Evolutionary conservation across 2,113 vertebrate species (phyloP).

Genomic region (Cairina moschata): DNA sequence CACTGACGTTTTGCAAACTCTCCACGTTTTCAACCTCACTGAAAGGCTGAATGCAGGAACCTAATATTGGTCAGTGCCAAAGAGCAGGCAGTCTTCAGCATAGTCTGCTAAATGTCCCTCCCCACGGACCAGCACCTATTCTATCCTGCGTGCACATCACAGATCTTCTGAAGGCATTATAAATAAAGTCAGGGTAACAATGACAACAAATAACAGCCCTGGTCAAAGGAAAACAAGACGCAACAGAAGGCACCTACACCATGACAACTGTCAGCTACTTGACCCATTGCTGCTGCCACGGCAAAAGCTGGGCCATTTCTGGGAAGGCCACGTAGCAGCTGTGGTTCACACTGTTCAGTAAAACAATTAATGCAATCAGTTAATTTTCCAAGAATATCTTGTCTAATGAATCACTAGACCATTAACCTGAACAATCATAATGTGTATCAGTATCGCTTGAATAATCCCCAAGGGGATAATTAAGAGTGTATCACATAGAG

Average conservation of each 20-base stretch:
- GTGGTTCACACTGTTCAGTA: neutral
- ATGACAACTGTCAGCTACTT: neutral
- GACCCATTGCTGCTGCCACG: fast-evolving
- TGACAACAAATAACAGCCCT: neutral
- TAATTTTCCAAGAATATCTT: slow-evolving; percentile 35
- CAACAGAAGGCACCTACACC: neutral
- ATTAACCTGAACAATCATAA: slow-evolving; percentile 23
- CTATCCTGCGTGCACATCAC: neutral
- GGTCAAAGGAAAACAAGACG: neutral
- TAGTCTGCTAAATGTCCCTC: neutral
- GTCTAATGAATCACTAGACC: slow-evolving; percentile 29
- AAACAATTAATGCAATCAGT: slow-evolving; percentile 30
- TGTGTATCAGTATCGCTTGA: neutral
- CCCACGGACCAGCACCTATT: neutral
- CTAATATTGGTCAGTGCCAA: neutral
- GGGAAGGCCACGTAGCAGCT: neutral
- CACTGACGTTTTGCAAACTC: slow-evolving; percentile 7
- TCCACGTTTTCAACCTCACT: neutral
- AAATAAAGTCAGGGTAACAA: neutral
- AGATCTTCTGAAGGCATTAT: neutral
- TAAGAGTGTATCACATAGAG: neutral
- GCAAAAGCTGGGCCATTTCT: neutral
- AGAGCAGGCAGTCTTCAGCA: neutral
- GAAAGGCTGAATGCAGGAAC: neutral
- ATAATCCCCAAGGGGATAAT: slow-evolving; percentile 27